These are phyloP conservation scores for Agonum fuliginosum DNA, from an alignment of 2,888 invertebrate species.

Conservation along the genomic window DNA sequence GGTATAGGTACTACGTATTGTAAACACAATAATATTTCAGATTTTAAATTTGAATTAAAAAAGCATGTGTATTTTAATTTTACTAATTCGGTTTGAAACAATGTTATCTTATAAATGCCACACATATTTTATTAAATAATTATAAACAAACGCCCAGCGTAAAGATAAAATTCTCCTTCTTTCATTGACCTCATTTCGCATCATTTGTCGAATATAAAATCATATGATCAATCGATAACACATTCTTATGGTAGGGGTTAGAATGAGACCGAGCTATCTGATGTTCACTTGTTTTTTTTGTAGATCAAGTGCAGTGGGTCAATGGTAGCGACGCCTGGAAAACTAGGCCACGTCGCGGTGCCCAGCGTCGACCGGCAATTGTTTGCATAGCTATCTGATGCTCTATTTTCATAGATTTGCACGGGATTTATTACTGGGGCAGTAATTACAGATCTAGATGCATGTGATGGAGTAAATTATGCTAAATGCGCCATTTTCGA, in stretches of 20 bases:
- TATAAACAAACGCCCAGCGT: neutral
- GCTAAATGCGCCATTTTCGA: no score
- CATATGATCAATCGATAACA: constrained; percentile 17
- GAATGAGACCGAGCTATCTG: neutral
- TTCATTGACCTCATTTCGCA: neutral
- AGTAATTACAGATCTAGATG: no score
- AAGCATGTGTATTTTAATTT: no score
- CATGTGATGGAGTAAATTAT: no score
- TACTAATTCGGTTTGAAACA: no score
- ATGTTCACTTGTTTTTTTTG: neutral
- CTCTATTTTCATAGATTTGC: neutral
- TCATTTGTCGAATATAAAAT: neutral
- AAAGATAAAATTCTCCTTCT: no score
- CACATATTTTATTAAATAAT: no score
- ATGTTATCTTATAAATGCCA: no score
- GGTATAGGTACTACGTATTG: no score
- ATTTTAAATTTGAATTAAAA: no score
- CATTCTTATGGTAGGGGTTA: neutral
- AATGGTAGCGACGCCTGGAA: constrained; percentile 9
- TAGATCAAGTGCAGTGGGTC: constrained; percentile 53
- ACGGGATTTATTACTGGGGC: no score
- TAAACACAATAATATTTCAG: no score
- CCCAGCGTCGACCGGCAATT: neutral
- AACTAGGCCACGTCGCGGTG: neutral
- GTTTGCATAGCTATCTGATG: neutral